Evolutionary conservation across 2,797 vertebrate species (phyloP).

Genomic region (Spinus pinus): DNA sequence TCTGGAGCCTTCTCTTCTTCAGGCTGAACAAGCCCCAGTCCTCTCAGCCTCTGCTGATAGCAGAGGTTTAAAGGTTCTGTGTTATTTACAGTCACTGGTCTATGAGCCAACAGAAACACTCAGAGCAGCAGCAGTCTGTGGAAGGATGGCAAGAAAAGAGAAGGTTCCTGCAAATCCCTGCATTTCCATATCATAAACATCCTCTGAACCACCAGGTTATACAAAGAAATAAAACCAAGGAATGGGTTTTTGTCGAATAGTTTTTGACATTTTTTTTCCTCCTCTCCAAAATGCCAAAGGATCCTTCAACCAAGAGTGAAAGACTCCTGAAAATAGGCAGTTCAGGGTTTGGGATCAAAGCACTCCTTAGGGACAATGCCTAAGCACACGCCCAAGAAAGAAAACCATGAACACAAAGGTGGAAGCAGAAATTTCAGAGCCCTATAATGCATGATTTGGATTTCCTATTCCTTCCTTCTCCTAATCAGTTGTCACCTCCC

Average conservation of each 20-base stretch:
- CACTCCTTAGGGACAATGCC: neutral
- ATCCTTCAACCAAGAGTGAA: neutral
- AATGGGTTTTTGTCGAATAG: accelerated
- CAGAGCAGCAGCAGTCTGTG: neutral
- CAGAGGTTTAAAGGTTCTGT: neutral
- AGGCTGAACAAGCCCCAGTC: neutral
- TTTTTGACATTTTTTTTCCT: neutral
- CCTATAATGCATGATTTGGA: neutral
- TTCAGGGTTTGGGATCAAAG: neutral
- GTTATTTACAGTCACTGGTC: neutral
- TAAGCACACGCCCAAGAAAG: neutral
- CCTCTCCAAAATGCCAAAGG: neutral
- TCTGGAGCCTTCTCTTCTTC: neutral
- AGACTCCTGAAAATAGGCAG: neutral
- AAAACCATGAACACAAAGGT: neutral
- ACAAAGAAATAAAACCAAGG: neutral
- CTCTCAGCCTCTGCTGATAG: neutral
- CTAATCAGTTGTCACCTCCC: neutral
- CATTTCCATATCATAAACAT: neutral
- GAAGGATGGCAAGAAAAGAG: neutral
- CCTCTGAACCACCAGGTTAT: neutral
- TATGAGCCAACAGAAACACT: neutral
- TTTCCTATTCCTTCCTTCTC: neutral
- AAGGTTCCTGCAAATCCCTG: neutral
- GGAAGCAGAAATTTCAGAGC: neutral